Evolutionary conservation across 2,113 vertebrate genomes (phyloP).

Genomic region (Nansenia antarctica): DNA sequence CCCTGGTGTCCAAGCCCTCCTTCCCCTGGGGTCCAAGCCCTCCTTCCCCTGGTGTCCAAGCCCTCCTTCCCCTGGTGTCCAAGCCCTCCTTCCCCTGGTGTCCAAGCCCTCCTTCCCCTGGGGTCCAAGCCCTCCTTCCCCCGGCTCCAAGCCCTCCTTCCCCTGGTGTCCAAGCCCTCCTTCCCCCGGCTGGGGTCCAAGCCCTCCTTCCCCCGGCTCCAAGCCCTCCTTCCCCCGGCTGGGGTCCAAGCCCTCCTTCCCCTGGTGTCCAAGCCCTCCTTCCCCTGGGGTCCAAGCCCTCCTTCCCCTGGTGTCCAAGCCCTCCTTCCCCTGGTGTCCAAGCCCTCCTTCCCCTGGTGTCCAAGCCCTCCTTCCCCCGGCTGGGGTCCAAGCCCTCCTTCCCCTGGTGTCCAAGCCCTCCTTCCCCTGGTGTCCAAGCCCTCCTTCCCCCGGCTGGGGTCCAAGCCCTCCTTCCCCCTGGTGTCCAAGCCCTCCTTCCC

Average conservation of each 20-base stretch:
- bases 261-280: slow-evolving; percentile 37
- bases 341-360: slow-evolving; percentile 43
- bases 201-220: slow-evolving; percentile 38
- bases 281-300: slow-evolving; percentile 49
- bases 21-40: slow-evolving; percentile 50
- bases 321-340: slow-evolving; percentile 51
- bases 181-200: slow-evolving; percentile 59
- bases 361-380: slow-evolving; percentile 49
- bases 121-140: slow-evolving; percentile 53
- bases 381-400: slow-evolving; percentile 52
- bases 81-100: slow-evolving; percentile 48
- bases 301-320: slow-evolving; percentile 38
- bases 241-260: slow-evolving; percentile 51
- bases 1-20: slow-evolving; percentile 39
- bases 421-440: slow-evolving; percentile 51
- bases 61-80: slow-evolving; percentile 46
- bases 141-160: no score
- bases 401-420: slow-evolving; percentile 38
- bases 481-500: slow-evolving; percentile 53
- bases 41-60: slow-evolving; percentile 38
- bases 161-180: no score
- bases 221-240: slow-evolving; percentile 52
- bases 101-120: slow-evolving; percentile 35
- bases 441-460: slow-evolving; percentile 41
- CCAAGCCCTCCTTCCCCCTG: slow-evolving; percentile 36